Conservation (phyloP, 2,113 vertebrate species). For the Polypterus bichir region DNA sequence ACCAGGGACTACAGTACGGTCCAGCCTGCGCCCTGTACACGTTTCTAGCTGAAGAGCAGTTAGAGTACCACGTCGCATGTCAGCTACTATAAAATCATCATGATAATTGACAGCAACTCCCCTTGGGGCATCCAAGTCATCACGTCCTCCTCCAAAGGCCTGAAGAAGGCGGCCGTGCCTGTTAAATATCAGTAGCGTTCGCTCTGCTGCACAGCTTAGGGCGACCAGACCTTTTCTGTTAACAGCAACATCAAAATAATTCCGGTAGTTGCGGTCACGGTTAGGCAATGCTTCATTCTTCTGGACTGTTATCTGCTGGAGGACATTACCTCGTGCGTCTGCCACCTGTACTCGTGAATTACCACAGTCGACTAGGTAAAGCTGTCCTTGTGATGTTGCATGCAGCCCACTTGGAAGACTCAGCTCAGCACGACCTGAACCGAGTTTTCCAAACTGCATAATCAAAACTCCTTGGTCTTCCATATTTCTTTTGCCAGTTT, state of each 20-base stretch:
- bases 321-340: conserved; percentile 42
- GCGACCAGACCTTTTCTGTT: conserved; percentile 54
- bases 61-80: conserved; percentile 51
- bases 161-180: conserved; percentile 52
- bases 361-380: conserved; percentile 60
- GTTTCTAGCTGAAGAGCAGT: conserved; percentile 44
- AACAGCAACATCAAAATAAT: conserved; percentile 60
- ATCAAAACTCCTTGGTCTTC: conserved; percentile 26
- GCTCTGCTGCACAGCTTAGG: conserved; percentile 47
- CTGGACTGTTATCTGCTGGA: conserved; percentile 47
- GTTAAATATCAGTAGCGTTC: conserved; percentile 51
- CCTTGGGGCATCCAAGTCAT: conserved; percentile 53
- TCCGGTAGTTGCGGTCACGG: conserved; percentile 31
- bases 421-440: conserved; percentile 51
- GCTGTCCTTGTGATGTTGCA: conserved; percentile 40
- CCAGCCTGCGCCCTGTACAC: conserved; percentile 39
- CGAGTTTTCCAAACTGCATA: conserved; percentile 56
- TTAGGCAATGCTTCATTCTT: conserved; percentile 20
- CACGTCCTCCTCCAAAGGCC: conserved; percentile 42
- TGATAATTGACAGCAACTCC: conserved; percentile 43
- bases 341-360: conserved; percentile 59
- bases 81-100: conserved; percentile 58
- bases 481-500: conserved; percentile 20
- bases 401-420: conserved; percentile 56
- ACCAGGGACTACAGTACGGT: conserved; percentile 48